Percentiles rank a stretch among this genome's conserved stretches.
Evolutionary conservation across 2,888 invertebrate genomes (phyloP).

Genomic region (Cyrtodaria siliqua): DNA sequence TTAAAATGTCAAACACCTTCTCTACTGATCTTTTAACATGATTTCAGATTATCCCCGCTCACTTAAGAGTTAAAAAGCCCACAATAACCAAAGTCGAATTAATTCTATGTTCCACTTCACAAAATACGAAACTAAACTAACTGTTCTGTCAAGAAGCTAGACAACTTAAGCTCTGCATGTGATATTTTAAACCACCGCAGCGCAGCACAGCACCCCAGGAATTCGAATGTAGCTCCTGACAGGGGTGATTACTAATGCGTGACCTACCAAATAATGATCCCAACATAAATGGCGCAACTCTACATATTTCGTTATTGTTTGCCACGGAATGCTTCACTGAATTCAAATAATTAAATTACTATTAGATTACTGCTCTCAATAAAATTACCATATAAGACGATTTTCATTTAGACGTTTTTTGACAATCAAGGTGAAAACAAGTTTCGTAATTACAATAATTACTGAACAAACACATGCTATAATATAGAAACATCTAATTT

Average conservation of each 20-base stretch:
- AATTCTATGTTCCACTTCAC: too few species aligned
- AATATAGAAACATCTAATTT: too few species aligned
- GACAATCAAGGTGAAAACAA: conserved; percentile 5
- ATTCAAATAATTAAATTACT: conserved; percentile 47
- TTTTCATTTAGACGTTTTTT: too few species aligned
- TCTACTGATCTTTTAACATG: too few species aligned
- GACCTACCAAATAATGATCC: conserved; percentile 3
- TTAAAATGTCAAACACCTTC: too few species aligned
- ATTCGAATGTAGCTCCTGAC: conserved; percentile 7
- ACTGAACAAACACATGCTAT: neutral
- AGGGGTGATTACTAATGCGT: conserved; percentile 3
- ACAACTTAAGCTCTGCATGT: neutral
- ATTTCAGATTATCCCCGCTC: too few species aligned
- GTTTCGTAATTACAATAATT: conserved; percentile 10
- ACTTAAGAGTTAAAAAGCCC: too few species aligned
- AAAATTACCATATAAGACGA: neutral
- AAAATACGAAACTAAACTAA: too few species aligned
- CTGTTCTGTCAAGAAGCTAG: too few species aligned
- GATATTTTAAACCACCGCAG: neutral
- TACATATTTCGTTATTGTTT: conserved; percentile 30
- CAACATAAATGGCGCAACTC: conserved; percentile 18
- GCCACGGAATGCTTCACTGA: conserved; percentile 21
- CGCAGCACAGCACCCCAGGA: conserved; percentile 5
- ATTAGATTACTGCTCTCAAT: conserved; percentile 33
- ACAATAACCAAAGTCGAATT: too few species aligned